Evolutionary conservation across 2,888 invertebrate species (phyloP).

Genomic region (Synergus itoensis): DNA sequence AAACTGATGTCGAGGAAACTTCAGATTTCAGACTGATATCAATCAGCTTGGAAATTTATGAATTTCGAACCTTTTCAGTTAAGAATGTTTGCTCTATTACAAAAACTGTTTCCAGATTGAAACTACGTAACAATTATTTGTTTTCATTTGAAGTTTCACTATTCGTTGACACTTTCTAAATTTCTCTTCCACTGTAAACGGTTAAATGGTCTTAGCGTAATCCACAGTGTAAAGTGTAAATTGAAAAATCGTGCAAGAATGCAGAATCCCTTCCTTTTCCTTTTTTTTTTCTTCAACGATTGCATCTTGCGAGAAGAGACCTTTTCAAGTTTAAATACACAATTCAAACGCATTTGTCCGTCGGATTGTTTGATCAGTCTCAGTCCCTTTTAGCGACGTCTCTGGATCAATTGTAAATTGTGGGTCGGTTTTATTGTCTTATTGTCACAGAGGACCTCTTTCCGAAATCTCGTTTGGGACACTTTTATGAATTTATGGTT

Average conservation of each 20-base stretch:
- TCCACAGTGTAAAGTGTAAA: slow-evolving; percentile 25
- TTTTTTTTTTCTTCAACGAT: neutral
- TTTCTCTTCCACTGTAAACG: slow-evolving; percentile 2
- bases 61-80: too few relatives aligned
- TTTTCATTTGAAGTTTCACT: too few relatives aligned
- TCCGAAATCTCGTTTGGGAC: slow-evolving; percentile 60
- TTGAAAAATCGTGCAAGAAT: slow-evolving; percentile 40
- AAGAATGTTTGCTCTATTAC: too few relatives aligned
- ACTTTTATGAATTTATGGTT: slow-evolving; percentile 74
- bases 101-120: too few relatives aligned
- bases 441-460: slow-evolving; percentile 62
- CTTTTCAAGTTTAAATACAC: slow-evolving; percentile 25
- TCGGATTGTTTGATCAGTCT: slow-evolving; percentile 60
- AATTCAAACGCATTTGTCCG: neutral
- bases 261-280: neutral
- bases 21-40: too few relatives aligned
- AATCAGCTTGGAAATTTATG: too few relatives aligned
- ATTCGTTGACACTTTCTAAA: neutral
- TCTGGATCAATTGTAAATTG: slow-evolving; percentile 40
- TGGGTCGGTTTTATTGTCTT: slow-evolving; percentile 67
- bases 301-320: slow-evolving; percentile 1
- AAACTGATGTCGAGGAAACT: too few relatives aligned
- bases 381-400: slow-evolving; percentile 22
- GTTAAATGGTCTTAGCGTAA: slow-evolving; percentile 7
- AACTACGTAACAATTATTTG: too few relatives aligned